Base-by-base conservation (phyloP, 2,797 vertebrate genomes). In the Periophthalmus magnuspinnatus region DNA sequence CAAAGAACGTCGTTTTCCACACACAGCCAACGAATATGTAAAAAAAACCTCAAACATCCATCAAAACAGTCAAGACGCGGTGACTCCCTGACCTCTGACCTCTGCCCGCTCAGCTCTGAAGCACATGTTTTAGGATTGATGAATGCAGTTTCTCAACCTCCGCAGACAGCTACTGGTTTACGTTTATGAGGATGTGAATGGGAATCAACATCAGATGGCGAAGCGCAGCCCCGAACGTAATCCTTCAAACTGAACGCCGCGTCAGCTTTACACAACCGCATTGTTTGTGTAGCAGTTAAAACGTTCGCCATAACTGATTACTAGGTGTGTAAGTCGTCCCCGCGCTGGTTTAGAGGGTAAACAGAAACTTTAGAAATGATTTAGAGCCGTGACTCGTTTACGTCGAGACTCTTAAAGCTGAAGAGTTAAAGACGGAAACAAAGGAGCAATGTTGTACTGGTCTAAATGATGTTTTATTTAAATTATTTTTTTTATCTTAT, bases 81-180 rank as follows among this genome's bases (percentile, higher is more conserved):
- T 80, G 81, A 84, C 85, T 83, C 79, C 71, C 72, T 41, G 73
- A 75, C 82, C 77, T 85, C 70, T 75, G 74, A 82, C 82, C 78
- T 76, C 65, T 86, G 75, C 83, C 78, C 67, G 64, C 22, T 22
- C 62, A 67, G 75, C 74, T 75, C 69, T 72, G 34, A 62, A 72
- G 81, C 83, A 84, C 73, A 77, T 89, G 85, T 74, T 85, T 81
- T 71, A 5, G 69, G 79, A 83, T 78, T 86, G 83, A 88, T 86
- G 72, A 84, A 85, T 85, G 78, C 32, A 59, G 64, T 78, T 84
- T 69, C 56, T 80, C 78, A 70, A 52, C 72, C 78, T 28, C 75
- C 74, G 55, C 59, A 72, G 83, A 84, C 83, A 84, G 83, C 83
- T 57, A 65, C 70, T 78, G 72, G 81, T 81, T 86, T 84, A 67